A percentile compares a stretch with the other conserved stretches of the same genome.
These are phyloP conservation scores for Glaucidium brasilianum DNA, from an alignment of 2,113 vertebrate species.

Conservation along the genomic window DNA sequence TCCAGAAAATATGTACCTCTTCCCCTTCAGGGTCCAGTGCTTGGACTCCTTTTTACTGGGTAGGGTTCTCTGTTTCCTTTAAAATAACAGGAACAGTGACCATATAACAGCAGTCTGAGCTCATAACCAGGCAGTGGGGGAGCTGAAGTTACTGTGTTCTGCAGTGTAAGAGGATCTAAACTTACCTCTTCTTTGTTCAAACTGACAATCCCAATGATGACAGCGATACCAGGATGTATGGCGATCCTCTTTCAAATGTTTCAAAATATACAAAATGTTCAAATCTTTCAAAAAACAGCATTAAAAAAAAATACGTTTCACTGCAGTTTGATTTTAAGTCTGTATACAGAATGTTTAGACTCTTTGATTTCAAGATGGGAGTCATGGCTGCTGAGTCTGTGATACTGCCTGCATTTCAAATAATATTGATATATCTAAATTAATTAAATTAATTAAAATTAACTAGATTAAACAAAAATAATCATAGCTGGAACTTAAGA, in stretches of 20 bases:
- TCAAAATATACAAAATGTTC: too few relatives aligned
- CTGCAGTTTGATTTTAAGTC: neutral
- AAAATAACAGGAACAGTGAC: neutral
- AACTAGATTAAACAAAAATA: neutral
- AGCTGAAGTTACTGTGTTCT: neutral
- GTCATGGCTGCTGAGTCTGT: neutral
- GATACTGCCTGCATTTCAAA: neutral
- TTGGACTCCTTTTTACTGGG: neutral
- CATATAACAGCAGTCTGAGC: neutral
- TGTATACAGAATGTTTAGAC: neutral
- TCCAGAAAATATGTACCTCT: neutral
- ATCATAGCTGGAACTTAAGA: neutral
- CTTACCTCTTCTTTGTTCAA: neutral
- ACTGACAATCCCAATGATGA: neutral
- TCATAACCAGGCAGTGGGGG: neutral
- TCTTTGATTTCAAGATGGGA: neutral
- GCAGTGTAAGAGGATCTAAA: neutral
- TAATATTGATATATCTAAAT: neutral
- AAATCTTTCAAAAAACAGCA: too few relatives aligned
- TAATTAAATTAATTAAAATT: neutral
- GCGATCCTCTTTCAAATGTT: too few relatives aligned
- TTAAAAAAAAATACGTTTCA: neutral
- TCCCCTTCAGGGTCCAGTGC: neutral
- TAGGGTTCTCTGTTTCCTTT: neutral
- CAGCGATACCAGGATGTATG: neutral